Base-by-base conservation (phyloP, 2,797 vertebrate genomes). In the Sardinella longiceps region DNA sequence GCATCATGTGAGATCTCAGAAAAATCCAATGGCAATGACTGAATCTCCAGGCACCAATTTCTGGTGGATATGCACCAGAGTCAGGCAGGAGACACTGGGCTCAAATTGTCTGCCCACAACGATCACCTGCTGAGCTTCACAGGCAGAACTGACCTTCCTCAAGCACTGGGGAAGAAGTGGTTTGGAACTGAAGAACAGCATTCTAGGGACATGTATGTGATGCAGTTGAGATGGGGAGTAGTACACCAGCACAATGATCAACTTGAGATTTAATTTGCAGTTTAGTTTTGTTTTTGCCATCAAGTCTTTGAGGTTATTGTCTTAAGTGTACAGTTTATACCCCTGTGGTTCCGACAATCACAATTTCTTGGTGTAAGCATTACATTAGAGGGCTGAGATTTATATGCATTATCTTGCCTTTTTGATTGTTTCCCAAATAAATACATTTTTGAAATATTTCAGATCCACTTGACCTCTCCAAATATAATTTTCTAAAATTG, bases 1-100 rank as follows among this genome's bases (percentile, higher is more conserved):
- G 90, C 86, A 85, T 90, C 86, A 89, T 91, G 77, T 92, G 91
- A 94, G 83, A 85, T 85, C 0, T 7, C 43, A 80, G 10, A 9
- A 33, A 81, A 63, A 82, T 87, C 88, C 81, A 86, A 74, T 84
- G 50, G 70, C 15, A 9, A 43, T 39, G 5, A 2, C 23, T 77
- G 15, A 77, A 23, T 18, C 15, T 77, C 37, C 70, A 39, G 33
- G 37, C 18, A 77, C 70, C 70, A 43, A 23, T 37, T 23, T 77
- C 33, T 77, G 70, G 70, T 43, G 37, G 33, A 77, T 43, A 37
- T 37, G 37, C 37, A 18, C 30, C 66, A 77, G 70, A 18, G 18
- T 39, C 20, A 43, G 9, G 37, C 37, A 77, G 18, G 7, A 23
- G 70, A 43, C 33, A 43, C 33, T 11, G 70, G 70, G 20, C 7